Evolutionary conservation across 2,888 invertebrate species (phyloP).

Genomic region (Apodemia mormo): DNA sequence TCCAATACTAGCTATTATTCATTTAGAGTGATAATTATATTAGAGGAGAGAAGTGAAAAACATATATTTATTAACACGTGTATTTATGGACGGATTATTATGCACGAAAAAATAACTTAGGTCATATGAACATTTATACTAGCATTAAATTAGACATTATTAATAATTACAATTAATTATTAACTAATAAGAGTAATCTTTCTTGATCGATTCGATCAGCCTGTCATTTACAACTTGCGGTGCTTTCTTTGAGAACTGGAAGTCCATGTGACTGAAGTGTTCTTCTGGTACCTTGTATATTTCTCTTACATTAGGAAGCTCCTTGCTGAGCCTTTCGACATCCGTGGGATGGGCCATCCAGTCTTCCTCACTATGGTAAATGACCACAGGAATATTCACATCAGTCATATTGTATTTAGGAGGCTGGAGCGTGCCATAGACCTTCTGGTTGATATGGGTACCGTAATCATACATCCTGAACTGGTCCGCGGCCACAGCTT

Average conservation of each 20-base stretch:
- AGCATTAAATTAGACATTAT: constrained; percentile 36
- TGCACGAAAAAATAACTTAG: constrained; percentile 28
- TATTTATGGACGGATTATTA: constrained; percentile 31
- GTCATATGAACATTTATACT: constrained; percentile 32
- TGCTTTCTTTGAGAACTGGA: constrained; percentile 65
- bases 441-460: constrained; percentile 53
- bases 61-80: neutral
- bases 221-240: constrained; percentile 60
- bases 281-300: constrained; percentile 79
- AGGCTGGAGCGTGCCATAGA: constrained; percentile 60
- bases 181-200: constrained; percentile 37
- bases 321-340: constrained; percentile 75
- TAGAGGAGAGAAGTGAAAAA: neutral
- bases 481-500: constrained; percentile 61
- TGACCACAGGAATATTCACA: constrained; percentile 63
- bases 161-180: constrained; percentile 32
- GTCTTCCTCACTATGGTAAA: constrained; percentile 81
- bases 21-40: too few relatives aligned
- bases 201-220: constrained; percentile 60
- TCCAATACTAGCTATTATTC: too few relatives aligned
- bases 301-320: constrained; percentile 80
- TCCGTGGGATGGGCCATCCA: constrained; percentile 84
- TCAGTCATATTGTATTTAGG: constrained; percentile 63
- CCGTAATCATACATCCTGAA: constrained; percentile 70
- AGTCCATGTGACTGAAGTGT: constrained; percentile 71